A percentile compares a stretch with the other conserved stretches of the same genome.
phyloP scores from a whole-genome alignment of 2,888 invertebrate species.

The Metopia argyrocephala region DNA sequence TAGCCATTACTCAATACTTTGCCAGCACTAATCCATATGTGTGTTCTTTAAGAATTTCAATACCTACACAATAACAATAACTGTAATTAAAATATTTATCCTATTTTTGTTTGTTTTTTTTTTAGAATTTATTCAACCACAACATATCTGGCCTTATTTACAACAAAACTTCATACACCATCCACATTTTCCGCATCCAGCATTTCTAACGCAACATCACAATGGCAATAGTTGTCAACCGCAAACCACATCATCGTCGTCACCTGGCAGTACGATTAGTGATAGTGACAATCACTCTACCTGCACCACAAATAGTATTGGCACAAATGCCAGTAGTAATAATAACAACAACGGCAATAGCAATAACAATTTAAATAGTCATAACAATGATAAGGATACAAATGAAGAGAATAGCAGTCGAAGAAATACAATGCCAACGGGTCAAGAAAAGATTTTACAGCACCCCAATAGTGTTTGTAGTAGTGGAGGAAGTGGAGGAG shows the following conservation, averaged over 20 bases:
- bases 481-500: constrained; percentile 29
- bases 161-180: constrained; percentile 79
- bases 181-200: constrained; percentile 78
- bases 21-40: too few species aligned
- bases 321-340: constrained; percentile 69
- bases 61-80: not conserved
- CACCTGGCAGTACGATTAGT: constrained; percentile 79
- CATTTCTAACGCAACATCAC: constrained; percentile 77
- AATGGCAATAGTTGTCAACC: constrained; percentile 79
- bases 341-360: constrained; percentile 68
- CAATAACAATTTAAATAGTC: constrained; percentile 65
- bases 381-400: constrained; percentile 1
- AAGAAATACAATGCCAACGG: constrained; percentile 74
- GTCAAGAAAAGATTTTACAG: constrained; percentile 63
- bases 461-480: constrained; percentile 37
- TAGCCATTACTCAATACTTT: too few species aligned
- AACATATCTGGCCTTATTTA: constrained; percentile 80
- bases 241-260: constrained; percentile 78
- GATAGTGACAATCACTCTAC: constrained; percentile 78
- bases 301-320: constrained; percentile 69
- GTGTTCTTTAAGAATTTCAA: too few species aligned
- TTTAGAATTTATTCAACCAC: constrained; percentile 79
- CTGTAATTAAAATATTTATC: not conserved
- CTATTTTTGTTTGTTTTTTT: constrained; percentile 28
- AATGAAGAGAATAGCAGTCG: constrained; percentile 51